Evolutionary conservation across 2,797 vertebrate genomes (phyloP), one percentile per base, ranked within the genome.

Genomic region (Paedocypris micromegethes): DNA sequence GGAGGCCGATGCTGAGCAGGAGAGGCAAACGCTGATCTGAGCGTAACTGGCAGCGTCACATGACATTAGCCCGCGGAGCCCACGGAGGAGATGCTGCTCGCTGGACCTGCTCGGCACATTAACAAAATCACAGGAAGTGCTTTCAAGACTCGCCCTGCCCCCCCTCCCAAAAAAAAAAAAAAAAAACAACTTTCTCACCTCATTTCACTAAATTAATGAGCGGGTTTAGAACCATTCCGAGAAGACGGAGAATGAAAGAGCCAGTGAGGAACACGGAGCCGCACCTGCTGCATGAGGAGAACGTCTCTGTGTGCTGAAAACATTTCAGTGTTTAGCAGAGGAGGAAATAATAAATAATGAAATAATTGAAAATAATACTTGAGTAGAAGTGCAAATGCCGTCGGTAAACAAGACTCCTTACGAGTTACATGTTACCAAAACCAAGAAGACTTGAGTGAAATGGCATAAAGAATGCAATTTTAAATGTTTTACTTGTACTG

Each of bases 181-280:
- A 85, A 82, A 83, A 84, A 86, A 79, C 80, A 74, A 78, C 79
- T 86, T 84, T 89, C 83, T 88, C 88, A 90, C 88, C 90, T 90
- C 88, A 91, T 89, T 91, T 88, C 87, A 90, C 88, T 86, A 83
- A 88, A 88, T 88, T 90, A 91, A 91, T 90, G 88, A 90, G 88
- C 86, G 81, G 80, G 75, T 83, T 79, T 70, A 77, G 84, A 46
- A 42, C 58, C 62, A 66, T 74, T 65, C 71, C 57, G 66, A 64
- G 69, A 72, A 57, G 64, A 66, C 55, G 47, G 53, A 56, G 71
- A 66, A 60, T 68, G 52, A 69, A 65, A 50, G 37, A 58, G 52
- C 39, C 51, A 57, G 51, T 23, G 41, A 52, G 38, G 52, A 70
- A 70, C 63, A 58, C 39, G 37, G 48, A 39, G 54, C 51, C 55